Conservation (phyloP, 2,888 invertebrate species). For the Troilus luridus region DNA sequence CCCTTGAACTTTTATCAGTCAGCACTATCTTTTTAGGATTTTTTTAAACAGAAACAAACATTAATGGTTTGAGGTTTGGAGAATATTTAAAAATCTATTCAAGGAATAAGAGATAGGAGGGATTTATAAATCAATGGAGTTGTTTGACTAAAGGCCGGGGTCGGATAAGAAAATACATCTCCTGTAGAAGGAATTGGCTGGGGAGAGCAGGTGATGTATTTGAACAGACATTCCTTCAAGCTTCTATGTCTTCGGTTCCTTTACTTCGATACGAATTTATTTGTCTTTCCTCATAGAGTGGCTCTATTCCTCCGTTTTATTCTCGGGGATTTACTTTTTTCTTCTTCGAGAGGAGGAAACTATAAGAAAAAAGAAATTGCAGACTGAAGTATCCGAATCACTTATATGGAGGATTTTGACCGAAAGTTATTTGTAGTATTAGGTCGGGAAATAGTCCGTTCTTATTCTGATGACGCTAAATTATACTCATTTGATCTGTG, state of each 20-base stretch:
- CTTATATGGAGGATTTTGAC: too few relatives aligned
- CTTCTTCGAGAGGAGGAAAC: background rate
- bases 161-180: background rate
- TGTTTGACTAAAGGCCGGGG: background rate
- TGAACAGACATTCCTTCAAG: constrained; percentile 7
- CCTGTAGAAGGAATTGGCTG: background rate
- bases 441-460: too few relatives aligned
- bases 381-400: background rate
- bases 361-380: background rate
- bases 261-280: background rate
- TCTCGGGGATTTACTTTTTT: background rate
- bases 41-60: too few relatives aligned
- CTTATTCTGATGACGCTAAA: too few relatives aligned
- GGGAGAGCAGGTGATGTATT: background rate
- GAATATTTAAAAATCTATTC: background rate
- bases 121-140: background rate
- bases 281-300: background rate
- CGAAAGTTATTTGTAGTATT: too few relatives aligned
- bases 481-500: too few relatives aligned
- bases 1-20: too few relatives aligned
- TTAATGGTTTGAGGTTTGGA: too few relatives aligned
- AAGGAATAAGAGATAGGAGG: background rate
- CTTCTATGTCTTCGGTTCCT: background rate
- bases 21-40: too few relatives aligned
- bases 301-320: background rate